A percentile compares a stretch with the other conserved stretches of the same genome.
These are phyloP conservation scores for Periophthalmodon schlosseri DNA, from an alignment of 2,113 vertebrate species.

Conservation along the genomic window DNA sequence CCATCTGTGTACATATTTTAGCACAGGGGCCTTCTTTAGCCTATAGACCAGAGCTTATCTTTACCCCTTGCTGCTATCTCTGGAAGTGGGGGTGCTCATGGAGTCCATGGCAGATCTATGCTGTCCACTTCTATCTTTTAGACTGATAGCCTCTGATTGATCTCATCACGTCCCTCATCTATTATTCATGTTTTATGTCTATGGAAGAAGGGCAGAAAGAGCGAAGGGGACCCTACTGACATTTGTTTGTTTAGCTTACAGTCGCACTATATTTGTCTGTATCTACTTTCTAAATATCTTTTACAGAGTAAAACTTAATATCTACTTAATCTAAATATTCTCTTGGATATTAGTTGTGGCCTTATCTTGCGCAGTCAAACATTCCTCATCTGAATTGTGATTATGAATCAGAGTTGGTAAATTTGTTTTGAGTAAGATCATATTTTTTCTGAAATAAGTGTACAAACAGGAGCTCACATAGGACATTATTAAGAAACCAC, in stretches of 20 bases:
- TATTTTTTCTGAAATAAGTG: neutral
- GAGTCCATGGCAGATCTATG: constrained; percentile 50
- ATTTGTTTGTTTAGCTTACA: constrained; percentile 32
- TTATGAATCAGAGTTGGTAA: neutral
- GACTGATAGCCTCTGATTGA: constrained; percentile 73
- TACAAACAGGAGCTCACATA: neutral
- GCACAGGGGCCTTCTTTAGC: constrained; percentile 11
- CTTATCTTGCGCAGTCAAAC: no score
- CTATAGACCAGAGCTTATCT: constrained; percentile 50
- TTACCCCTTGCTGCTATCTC: constrained; percentile 46
- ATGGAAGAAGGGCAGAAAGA: constrained; percentile 52
- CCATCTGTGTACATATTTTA: constrained; percentile 26
- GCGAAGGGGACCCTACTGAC: constrained; percentile 50
- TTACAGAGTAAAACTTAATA: neutral
- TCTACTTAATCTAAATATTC: neutral
- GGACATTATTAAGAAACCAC: neutral
- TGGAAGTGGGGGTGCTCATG: constrained; percentile 52
- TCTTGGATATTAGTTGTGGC: neutral
- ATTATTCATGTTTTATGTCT: constrained; percentile 68
- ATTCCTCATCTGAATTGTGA: neutral
- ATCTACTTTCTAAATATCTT: neutral
- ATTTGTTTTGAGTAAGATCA: neutral
- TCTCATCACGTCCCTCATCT: constrained; percentile 64
- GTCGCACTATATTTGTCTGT: neutral
- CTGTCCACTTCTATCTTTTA: constrained; percentile 65